phyloP scores from a whole-genome alignment of 2,113 vertebrate genomes.

The Forbesichthys agassizii region DNA sequence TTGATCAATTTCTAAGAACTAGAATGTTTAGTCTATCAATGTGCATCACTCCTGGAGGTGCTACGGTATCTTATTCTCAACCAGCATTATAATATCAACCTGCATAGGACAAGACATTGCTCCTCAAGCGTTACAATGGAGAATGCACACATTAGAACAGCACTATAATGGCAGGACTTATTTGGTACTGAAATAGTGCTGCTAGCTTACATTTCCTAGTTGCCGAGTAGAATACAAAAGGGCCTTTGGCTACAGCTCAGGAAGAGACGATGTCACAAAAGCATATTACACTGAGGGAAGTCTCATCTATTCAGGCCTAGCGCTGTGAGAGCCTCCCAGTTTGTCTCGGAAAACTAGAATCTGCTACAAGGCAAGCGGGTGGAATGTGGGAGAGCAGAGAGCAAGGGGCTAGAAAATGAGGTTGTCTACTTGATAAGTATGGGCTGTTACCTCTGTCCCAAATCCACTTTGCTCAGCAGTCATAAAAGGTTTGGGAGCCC shows the following conservation, averaged over 20 bases:
- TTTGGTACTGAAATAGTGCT: conserved; percentile 24
- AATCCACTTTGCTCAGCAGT: conserved; percentile 69
- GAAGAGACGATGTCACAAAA: conserved; percentile 39
- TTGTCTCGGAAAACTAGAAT: conserved; percentile 49
- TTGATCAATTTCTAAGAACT: background rate
- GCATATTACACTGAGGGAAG: conserved; percentile 54
- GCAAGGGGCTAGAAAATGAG: conserved; percentile 66
- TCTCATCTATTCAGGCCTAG: conserved; percentile 46
- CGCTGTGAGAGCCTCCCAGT: conserved; percentile 33
- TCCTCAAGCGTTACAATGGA: background rate
- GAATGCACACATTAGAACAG: background rate
- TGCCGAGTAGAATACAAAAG: conserved; percentile 17
- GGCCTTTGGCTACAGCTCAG: background rate
- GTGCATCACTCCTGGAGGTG: background rate
- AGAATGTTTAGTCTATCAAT: conserved; percentile 2
- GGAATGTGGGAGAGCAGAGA: conserved; percentile 29
- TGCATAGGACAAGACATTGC: background rate
- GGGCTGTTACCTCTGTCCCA: conserved; percentile 56
- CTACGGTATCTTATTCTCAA: background rate
- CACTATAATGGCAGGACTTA: conserved; percentile 3
- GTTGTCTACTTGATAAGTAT: conserved; percentile 69
- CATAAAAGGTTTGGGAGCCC: conserved; percentile 57
- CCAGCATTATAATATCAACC: background rate
- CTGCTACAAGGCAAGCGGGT: conserved; percentile 37
- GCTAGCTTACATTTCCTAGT: conserved; percentile 19